These are phyloP conservation scores for Orchesella flavescens DNA, from an alignment of 2,888 invertebrate genomes.

Conservation along the genomic window DNA sequence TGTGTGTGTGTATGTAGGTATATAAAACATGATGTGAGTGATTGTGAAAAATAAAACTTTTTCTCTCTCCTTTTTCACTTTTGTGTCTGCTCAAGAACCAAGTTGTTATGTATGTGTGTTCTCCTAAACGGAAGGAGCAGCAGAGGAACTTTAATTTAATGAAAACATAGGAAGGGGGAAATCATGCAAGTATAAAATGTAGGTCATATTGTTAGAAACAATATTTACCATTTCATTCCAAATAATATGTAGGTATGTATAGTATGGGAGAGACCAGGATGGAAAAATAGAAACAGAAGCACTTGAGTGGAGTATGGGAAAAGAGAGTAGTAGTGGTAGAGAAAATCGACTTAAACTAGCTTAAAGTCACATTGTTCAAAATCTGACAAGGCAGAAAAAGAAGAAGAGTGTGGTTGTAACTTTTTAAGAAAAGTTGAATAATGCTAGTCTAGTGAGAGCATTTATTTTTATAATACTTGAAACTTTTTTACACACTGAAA, in stretches of 20 bases:
- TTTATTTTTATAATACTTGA: conserved; percentile 7
- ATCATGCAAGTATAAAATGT: conserved; percentile 14
- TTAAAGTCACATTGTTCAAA: conserved; percentile 35
- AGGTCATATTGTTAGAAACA: conserved; percentile 19
- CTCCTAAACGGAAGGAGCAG: too few relatives aligned
- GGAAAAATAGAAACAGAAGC: not conserved
- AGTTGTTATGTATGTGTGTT: too few relatives aligned
- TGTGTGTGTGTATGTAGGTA: too few relatives aligned
- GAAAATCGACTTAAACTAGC: conserved; percentile 28
- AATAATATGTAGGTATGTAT: too few relatives aligned
- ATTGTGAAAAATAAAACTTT: too few relatives aligned
- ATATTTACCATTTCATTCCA: conserved; percentile 18
- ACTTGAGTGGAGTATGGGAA: not conserved
- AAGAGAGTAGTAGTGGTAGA: not conserved
- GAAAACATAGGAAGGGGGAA: not conserved
- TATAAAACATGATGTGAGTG: too few relatives aligned
- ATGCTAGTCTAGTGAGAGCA: not conserved
- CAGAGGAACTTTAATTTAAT: not conserved
- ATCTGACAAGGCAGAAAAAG: conserved; percentile 1
- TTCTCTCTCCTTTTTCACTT: too few relatives aligned
- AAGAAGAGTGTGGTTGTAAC: not conserved
- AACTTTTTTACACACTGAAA: conserved; percentile 7
- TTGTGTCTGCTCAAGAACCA: too few relatives aligned
- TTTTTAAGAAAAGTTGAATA: not conserved
- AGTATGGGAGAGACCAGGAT: too few relatives aligned